These are phyloP conservation scores for Pithys albifrons DNA, from an alignment of 2,113 vertebrate species.

Conservation along the genomic window DNA sequence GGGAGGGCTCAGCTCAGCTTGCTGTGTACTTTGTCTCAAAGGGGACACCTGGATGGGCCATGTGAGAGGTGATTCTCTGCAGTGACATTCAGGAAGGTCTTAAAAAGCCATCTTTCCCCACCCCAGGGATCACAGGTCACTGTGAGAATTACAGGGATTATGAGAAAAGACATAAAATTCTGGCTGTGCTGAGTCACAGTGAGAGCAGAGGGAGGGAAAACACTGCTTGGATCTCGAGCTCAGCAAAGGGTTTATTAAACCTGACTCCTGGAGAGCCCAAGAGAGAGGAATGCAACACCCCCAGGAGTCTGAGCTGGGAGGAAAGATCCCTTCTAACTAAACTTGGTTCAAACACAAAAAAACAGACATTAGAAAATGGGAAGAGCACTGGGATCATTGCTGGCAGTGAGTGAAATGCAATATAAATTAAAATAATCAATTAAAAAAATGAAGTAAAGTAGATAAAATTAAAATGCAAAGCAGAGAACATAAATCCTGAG, in stretches of 20 bases:
- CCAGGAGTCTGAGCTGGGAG: background rate
- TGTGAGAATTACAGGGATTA: background rate
- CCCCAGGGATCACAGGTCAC: rapidly evolving
- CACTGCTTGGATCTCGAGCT: background rate
- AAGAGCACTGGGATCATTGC: background rate
- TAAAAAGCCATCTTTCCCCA: background rate
- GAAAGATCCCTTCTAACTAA: background rate
- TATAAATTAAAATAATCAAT: background rate
- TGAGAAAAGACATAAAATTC: background rate
- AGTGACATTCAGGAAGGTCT: background rate
- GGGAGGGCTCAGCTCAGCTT: background rate
- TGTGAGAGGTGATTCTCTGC: background rate
- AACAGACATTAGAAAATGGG: background rate
- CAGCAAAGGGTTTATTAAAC: background rate
- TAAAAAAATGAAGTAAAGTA: no score
- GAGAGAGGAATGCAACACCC: background rate
- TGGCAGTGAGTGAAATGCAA: background rate
- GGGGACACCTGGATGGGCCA: background rate
- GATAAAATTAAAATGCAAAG: background rate
- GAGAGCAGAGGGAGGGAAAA: background rate
- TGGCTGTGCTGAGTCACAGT: background rate
- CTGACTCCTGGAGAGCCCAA: background rate
- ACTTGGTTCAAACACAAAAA: background rate
- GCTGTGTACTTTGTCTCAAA: background rate
- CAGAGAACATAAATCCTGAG: background rate